A percentile compares a stretch with the other conserved stretches of the same genome.
Conservation (phyloP, 2,797 vertebrate genomes). For the Oryzias dopingdopingensis region DNA sequence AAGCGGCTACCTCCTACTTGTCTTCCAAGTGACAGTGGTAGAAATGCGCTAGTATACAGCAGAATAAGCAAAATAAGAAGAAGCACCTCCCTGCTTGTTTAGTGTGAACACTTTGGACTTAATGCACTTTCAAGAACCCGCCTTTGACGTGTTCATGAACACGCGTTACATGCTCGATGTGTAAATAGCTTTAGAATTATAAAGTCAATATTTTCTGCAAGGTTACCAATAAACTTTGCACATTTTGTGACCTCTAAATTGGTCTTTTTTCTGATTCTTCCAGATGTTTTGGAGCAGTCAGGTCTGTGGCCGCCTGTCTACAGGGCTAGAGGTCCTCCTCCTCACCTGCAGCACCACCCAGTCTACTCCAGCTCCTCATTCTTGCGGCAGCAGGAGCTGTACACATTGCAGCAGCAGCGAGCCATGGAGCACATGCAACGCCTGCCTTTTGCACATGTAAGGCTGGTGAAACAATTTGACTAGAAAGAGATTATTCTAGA, state of each 20-base stretch:
- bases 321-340: slow-evolving; percentile 83
- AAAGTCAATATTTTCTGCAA: too few relatives aligned
- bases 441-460: slow-evolving; percentile 77
- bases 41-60: too few relatives aligned
- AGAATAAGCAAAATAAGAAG: too few relatives aligned
- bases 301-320: slow-evolving; percentile 92
- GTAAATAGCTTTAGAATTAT: too few relatives aligned
- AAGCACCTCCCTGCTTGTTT: too few relatives aligned
- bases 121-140: too few relatives aligned
- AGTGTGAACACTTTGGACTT: too few relatives aligned
- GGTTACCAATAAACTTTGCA: not conserved
- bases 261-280: slow-evolving; percentile 25
- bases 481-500: not conserved
- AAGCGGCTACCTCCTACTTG: too few relatives aligned
- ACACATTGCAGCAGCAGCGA: slow-evolving; percentile 82
- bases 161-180: too few relatives aligned
- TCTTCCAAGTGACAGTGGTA: too few relatives aligned
- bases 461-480: not conserved
- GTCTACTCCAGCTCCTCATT: slow-evolving; percentile 90
- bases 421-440: slow-evolving; percentile 78
- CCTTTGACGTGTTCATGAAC: too few relatives aligned
- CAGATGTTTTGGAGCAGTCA: slow-evolving; percentile 92
- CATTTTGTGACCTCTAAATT: not conserved
- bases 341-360: slow-evolving; percentile 91
- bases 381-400: slow-evolving; percentile 91